Percentiles rank a stretch among this genome's conserved stretches.
These are phyloP conservation scores for Malurus alboscapulatus DNA, from an alignment of 2,113 vertebrate species.

Conservation along the genomic window DNA sequence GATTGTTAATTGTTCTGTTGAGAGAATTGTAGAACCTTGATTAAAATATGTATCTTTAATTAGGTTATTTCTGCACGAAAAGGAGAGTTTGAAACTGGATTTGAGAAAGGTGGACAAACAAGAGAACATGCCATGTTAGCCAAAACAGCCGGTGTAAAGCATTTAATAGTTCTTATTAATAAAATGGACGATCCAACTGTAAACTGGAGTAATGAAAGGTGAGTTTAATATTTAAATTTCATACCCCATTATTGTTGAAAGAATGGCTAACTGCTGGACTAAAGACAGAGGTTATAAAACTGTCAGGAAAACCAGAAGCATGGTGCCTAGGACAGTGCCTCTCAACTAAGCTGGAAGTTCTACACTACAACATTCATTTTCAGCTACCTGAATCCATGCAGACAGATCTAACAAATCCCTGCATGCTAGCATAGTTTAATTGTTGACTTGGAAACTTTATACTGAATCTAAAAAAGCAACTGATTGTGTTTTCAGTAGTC, in stretches of 20 bases:
- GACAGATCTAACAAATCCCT: background rate
- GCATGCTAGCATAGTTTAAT: background rate
- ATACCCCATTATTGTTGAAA: background rate
- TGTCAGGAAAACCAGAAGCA: background rate
- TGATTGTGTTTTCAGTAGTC: background rate
- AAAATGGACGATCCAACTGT: constrained; percentile 99
- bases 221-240: background rate
- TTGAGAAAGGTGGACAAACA: constrained; percentile 98
- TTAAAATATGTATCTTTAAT: background rate
- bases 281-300: background rate
- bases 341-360: background rate
- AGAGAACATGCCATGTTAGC: constrained; percentile 98
- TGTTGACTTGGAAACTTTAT: background rate
- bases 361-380: background rate
- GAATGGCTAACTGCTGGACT: background rate
- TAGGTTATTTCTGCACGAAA: constrained; percentile 98
- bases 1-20: background rate
- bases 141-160: constrained; percentile 97
- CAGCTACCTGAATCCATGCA: background rate
- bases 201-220: constrained; percentile 98
- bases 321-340: background rate
- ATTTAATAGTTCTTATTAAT: constrained; percentile 97
- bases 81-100: constrained; percentile 99
- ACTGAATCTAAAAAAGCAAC: background rate
- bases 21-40: background rate